Conservation (phyloP, 1,140 invertebrate genomes). For the Bombus breviceps region DNA sequence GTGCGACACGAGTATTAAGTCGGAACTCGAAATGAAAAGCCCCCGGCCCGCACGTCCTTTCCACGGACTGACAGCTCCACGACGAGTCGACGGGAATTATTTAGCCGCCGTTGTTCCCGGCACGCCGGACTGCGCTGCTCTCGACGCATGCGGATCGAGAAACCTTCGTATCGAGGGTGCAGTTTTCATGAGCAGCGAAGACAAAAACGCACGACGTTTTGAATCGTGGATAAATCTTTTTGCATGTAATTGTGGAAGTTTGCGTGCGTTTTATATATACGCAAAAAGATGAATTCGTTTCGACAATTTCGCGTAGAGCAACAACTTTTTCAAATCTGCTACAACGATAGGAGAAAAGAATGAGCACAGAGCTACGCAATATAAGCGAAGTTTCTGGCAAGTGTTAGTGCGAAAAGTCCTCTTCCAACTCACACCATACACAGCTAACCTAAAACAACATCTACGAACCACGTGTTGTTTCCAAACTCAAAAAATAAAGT, state of each 20-base stretch:
- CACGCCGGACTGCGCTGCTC: neutral
- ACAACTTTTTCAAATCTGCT: neutral
- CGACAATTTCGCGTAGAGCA: neutral
- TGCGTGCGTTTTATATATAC: neutral
- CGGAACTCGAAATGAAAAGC: constrained; percentile 66
- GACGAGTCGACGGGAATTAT: constrained; percentile 56
- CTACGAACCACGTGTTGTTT: neutral
- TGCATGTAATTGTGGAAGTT: neutral
- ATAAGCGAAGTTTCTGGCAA: too few relatives aligned
- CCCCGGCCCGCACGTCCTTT: constrained; percentile 49
- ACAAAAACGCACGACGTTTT: neutral
- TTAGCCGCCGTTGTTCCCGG: constrained; percentile 71
- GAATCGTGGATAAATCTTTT: neutral
- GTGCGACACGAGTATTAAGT: constrained; percentile 68
- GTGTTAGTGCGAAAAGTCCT: too few relatives aligned
- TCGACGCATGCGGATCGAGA: neutral
- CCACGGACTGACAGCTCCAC: constrained; percentile 31
- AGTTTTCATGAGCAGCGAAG: neutral
- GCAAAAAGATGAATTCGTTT: neutral
- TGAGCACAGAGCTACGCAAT: too few relatives aligned
- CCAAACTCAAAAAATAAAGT: neutral
- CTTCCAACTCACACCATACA: neutral
- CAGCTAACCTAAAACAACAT: neutral
- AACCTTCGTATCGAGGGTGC: neutral
- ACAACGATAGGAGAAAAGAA: too few relatives aligned